Evolutionary conservation across 1,140 invertebrate genomes (phyloP).

Genomic region (Holcopasites calliopsidis): DNA sequence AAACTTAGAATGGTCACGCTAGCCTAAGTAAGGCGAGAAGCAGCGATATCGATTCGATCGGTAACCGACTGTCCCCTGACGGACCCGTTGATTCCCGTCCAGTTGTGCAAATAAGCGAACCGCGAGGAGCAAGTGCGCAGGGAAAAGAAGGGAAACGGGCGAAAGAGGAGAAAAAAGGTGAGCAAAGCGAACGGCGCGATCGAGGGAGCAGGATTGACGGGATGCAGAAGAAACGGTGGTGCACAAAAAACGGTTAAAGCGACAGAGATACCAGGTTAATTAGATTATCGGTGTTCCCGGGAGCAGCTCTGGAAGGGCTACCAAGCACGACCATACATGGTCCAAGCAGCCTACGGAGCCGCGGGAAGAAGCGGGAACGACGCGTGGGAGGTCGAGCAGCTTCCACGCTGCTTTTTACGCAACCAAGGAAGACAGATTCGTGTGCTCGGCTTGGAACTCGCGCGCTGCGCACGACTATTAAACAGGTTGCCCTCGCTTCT

Average conservation of each 20-base stretch:
- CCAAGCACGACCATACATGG: slow-evolving; percentile 56
- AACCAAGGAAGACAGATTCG: slow-evolving; percentile 43
- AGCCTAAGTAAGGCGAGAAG: not conserved
- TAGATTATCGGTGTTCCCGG: slow-evolving; percentile 50
- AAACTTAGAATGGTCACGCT: slow-evolving; percentile 42
- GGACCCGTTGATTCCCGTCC: slow-evolving; percentile 11
- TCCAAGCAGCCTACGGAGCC: slow-evolving; percentile 44
- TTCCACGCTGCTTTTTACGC: slow-evolving; percentile 45
- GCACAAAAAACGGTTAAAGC: slow-evolving; percentile 17
- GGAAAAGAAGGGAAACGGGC: not conserved
- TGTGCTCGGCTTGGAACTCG: slow-evolving; percentile 36
- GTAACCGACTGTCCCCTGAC: not conserved
- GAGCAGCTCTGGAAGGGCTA: not conserved
- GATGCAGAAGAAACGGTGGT: slow-evolving; percentile 28
- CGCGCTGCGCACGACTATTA: slow-evolving; percentile 24
- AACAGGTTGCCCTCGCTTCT: not conserved
- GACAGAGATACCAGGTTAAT: slow-evolving; percentile 46
- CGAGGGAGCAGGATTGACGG: slow-evolving; percentile 39
- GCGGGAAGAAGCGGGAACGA: slow-evolving; percentile 32
- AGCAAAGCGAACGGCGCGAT: not conserved
- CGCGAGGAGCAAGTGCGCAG: too few relatives aligned
- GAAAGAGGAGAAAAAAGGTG: not conserved
- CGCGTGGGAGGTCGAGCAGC: slow-evolving; percentile 60
- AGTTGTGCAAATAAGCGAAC: not conserved
- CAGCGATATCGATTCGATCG: not conserved